Conservation (phyloP, 2,113 vertebrate genomes). For the Xenotilapia leptura region DNA sequence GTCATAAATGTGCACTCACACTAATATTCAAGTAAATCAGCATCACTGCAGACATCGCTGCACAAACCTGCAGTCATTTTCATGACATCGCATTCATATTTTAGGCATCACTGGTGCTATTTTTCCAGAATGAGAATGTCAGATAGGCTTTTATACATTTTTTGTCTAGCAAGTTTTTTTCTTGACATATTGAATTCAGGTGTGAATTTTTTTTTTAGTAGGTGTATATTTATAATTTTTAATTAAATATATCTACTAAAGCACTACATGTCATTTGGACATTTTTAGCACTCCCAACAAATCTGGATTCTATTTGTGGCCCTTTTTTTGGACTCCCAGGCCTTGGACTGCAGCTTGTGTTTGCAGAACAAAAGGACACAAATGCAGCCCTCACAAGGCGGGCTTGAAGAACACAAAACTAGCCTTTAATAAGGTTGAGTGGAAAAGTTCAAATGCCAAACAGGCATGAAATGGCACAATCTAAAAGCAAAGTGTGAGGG, state of each 20-base stretch:
- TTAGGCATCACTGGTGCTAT: not conserved
- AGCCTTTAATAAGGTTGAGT: not conserved
- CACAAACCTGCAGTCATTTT: not conserved
- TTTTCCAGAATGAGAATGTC: not conserved
- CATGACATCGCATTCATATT: conserved; percentile 8
- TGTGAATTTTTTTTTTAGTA: not conserved
- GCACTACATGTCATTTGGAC: not conserved
- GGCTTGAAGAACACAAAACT: not conserved
- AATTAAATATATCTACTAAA: not conserved
- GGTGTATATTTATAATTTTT: not conserved
- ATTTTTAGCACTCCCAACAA: not conserved
- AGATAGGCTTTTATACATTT: not conserved
- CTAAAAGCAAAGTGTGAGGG: not conserved
- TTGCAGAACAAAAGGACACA: not conserved
- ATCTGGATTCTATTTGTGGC: not conserved
- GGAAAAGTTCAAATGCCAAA: not conserved
- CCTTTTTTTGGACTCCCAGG: not conserved
- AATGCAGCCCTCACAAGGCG: not conserved
- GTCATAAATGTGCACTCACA: not conserved
- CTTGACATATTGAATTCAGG: not conserved
- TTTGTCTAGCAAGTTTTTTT: not conserved
- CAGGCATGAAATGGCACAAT: not conserved
- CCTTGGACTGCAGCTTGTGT: not conserved
- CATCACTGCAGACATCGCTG: not conserved
- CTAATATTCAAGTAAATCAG: not conserved